These are phyloP conservation scores for Cyprinodon tularosa DNA, from an alignment of 2,113 vertebrate species.

Conservation along the genomic window DNA sequence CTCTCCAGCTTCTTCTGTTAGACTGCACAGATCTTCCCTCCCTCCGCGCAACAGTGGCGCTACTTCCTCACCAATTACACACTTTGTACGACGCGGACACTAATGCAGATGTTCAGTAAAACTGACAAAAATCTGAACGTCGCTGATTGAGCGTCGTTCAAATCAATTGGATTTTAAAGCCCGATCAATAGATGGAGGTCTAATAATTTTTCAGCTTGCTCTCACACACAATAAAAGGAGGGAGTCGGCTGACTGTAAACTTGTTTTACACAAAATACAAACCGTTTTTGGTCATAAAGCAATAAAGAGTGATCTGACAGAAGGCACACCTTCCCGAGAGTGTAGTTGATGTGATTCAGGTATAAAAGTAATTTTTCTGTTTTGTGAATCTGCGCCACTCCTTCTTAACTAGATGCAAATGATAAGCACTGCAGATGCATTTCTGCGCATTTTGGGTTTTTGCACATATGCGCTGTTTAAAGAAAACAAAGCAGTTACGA, in stretches of 20 bases:
- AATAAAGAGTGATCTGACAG: background rate
- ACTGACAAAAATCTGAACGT: background rate
- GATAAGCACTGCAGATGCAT: slow-evolving; percentile 1
- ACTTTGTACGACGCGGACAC: slow-evolving; percentile 24
- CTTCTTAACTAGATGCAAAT: background rate
- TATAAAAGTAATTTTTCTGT: background rate
- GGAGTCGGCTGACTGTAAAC: background rate
- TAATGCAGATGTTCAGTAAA: slow-evolving; percentile 8
- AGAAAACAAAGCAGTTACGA: background rate
- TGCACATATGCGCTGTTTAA: background rate
- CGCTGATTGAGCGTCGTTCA: slow-evolving; percentile 15
- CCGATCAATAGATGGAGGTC: slow-evolving; percentile 25
- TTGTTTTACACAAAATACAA: slow-evolving; percentile 6
- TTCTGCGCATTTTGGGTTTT: slow-evolving; percentile 1
- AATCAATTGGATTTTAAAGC: slow-evolving; percentile 23
- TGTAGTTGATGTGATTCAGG: background rate
- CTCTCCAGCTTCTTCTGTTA: slow-evolving; percentile 37
- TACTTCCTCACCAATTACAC: background rate
- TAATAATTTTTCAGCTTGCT: slow-evolving; percentile 6
- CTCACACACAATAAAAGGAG: background rate
- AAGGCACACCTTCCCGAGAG: background rate
- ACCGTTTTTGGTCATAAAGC: slow-evolving; percentile 10
- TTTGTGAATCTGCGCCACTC: slow-evolving; percentile 8
- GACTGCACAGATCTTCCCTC: slow-evolving; percentile 53
- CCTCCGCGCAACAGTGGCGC: slow-evolving; percentile 31